These are phyloP conservation scores for Hypanus sabinus DNA, from an alignment of 2,113 vertebrate species.

Conservation along the genomic window DNA sequence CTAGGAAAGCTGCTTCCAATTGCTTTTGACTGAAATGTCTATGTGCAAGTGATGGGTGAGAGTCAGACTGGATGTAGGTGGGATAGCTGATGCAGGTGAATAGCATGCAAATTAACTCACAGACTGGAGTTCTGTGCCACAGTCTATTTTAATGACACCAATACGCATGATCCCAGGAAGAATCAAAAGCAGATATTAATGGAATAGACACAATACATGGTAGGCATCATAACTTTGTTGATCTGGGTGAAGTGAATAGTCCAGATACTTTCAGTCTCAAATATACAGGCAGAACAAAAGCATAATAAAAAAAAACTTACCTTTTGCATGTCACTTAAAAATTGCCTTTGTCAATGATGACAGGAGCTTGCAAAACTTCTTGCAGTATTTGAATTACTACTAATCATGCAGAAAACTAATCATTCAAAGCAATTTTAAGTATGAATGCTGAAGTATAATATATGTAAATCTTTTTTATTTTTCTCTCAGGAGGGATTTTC, in stretches of 20 bases:
- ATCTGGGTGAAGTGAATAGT: no score
- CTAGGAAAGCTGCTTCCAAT: not conserved
- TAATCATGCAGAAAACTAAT: not conserved
- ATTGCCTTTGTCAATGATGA: not conserved
- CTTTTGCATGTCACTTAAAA: not conserved
- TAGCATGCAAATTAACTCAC: not conserved
- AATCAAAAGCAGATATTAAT: not conserved
- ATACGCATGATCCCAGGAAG: not conserved
- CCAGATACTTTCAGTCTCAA: not conserved
- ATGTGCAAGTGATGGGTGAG: not conserved
- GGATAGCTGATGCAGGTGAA: not conserved
- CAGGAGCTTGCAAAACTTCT: not conserved
- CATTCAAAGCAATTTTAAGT: no score
- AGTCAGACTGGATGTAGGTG: not conserved
- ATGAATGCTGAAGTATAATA: not conserved
- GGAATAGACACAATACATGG: not conserved
- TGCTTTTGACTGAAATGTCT: not conserved
- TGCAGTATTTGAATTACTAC: not conserved
- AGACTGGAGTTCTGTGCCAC: not conserved
- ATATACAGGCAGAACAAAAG: not conserved
- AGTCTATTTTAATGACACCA: not conserved
- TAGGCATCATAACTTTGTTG: not conserved
- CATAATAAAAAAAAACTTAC: not conserved
- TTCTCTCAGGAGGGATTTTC: not conserved
- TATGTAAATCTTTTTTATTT: not conserved